Evolutionary conservation across 2,113 vertebrate species (phyloP), one percentile per base, ranked within the genome.

Genomic region (Chloropsis cyanopogon): DNA sequence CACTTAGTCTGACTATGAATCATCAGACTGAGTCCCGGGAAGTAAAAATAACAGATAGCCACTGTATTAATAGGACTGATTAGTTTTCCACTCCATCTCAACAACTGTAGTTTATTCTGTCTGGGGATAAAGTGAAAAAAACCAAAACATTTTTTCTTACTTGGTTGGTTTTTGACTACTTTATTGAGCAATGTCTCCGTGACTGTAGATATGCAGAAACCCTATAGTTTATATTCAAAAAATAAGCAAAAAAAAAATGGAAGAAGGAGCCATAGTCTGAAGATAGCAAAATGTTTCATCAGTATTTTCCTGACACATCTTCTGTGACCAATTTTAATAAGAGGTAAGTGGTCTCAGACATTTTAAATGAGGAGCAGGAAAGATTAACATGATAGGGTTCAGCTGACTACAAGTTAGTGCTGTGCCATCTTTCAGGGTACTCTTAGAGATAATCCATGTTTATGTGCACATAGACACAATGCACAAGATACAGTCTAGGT

Each of bases 1-100:
- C 75, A 50, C 54, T 95, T 91, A 85, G 49, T 68, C 79, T 69
- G 53, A n/a, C 68, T 86, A 14, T 92, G 91, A 96, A 79, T 93
- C 94, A 91, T 92, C 81, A 76, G 57, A 61, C 59, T 87, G 77
- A 84, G n/a, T 91, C 50, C 29, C 21, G 50, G 86, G n/a, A 91
- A 69, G n/a, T 79, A 86, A 89, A 90, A 89, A 47, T 39, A 85
- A 42, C 66, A 82, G 49, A 3, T 28, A 89, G 57, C 10, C 42
- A 41, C 81, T 57, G 26, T 87, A 61, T 69, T 91, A 81, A 52
- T 92, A 86, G 70, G 60, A 71, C 41, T 42, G 65, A 82, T 89
- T 86, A 72, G 16, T 72, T 92, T 93, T 91, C 53, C 6, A 1
- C 77, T 91, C 35, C 90, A 76, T 70, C 46, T 89, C 93, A 92